A percentile compares a stretch with the other conserved stretches of the same genome.
phyloP scores from a whole-genome alignment of 2,797 vertebrate genomes.

The Sorex maritimensis region DNA sequence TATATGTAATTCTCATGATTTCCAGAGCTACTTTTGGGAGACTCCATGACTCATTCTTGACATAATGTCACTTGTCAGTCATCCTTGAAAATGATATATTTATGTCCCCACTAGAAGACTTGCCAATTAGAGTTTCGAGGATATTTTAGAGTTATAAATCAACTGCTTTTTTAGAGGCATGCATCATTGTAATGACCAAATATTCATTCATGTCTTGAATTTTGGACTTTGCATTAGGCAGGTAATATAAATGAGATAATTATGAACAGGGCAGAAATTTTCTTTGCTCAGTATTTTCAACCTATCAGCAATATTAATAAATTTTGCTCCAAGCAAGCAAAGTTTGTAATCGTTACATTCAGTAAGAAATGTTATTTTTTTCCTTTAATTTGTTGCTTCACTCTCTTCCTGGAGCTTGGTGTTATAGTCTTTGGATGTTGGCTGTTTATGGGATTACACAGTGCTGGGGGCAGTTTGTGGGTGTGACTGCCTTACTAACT shows the following conservation, averaged over 20 bases:
- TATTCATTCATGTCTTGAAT: not conserved
- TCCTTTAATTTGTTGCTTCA: not conserved
- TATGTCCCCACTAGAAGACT: not conserved
- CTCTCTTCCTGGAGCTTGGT: too few species aligned
- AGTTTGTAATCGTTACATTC: too few species aligned
- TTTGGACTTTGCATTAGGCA: not conserved
- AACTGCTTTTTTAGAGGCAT: not conserved
- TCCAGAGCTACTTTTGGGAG: not conserved
- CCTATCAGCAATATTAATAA: fast-evolving
- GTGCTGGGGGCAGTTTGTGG: too few species aligned
- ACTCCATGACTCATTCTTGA: not conserved
- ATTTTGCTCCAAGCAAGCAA: too few species aligned
- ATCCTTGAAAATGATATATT: not conserved
- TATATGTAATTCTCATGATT: not conserved
- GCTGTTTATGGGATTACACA: too few species aligned
- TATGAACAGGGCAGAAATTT: not conserved
- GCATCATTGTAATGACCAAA: not conserved
- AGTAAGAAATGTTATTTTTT: not conserved
- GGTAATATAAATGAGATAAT: not conserved
- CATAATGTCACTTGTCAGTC: too few species aligned
- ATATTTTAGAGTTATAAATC: not conserved
- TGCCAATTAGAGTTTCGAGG: not conserved
- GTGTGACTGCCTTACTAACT: too few species aligned
- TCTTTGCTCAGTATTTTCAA: not conserved
- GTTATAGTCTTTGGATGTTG: too few species aligned